Base-by-base conservation (phyloP, 2,888 invertebrate genomes). In the Geotrupes spiniger region DNA sequence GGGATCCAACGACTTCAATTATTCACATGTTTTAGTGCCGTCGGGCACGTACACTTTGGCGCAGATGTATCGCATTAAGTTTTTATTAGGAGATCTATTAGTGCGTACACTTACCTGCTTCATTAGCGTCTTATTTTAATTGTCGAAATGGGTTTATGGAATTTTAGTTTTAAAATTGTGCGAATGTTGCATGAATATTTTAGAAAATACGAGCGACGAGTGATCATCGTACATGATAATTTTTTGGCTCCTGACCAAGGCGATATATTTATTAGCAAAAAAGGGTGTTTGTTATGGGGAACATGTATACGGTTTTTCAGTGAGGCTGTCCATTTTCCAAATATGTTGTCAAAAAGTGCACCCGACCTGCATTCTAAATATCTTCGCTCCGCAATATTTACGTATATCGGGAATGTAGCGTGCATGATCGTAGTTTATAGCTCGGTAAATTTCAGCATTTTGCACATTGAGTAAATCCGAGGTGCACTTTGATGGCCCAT, bases 251-350 rank as follows among this genome's bases (percentile, higher is more conserved):
- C n/a, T n/a, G n/a, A n/a, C n/a, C n/a, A n/a, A n/a, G n/a, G n/a
- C n/a, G n/a, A n/a, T n/a, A n/a, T n/a, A n/a, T n/a, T n/a, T n/a
- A n/a, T n/a, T n/a, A n/a, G n/a, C 6, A 21, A 21, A 3, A 21
- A 21, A 6, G 21, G 3, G 21, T 21, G 21, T 21, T 21, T 21
- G 21, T 58, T 60, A 67, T 64, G 59, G 61, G 59, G 51, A 55
- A 50, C 66, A 63, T 62, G 66, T 59, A 51, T 57, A 50, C 36
- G 55, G 61, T 66, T 66, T 66, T 66, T 62, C 56, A 58, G 57
- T 56, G 57, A 58, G 63, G 61, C 63, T 65, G 66, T 66, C 65
- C 63, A 65, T 65, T 66, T 64, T 56, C 60, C 65, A 60, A 64
- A 63, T 64, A 63, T 61, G 62, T 58, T 63, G 63, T 63, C 65